These are phyloP conservation scores for Psittacara wagleri DNA, from an alignment of 2,113 vertebrate genomes.

Conservation along the genomic window DNA sequence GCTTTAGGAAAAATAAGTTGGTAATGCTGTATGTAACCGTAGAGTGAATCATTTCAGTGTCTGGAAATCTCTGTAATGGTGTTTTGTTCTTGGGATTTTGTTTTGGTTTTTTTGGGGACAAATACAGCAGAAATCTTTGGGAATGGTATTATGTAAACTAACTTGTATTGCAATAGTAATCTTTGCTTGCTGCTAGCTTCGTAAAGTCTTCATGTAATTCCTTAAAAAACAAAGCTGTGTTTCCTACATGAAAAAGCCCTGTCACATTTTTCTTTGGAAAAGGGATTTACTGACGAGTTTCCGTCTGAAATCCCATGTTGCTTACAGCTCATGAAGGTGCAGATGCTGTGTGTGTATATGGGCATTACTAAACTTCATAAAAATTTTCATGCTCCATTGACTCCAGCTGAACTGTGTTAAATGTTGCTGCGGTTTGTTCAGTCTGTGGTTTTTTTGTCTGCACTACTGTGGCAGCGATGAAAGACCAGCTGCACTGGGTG, in stretches of 20 bases:
- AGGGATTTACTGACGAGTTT: constrained; percentile 40
- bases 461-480: not conserved
- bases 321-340: constrained; percentile 14
- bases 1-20: not conserved
- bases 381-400: constrained; percentile 2
- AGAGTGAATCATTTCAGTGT: not conserved
- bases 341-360: not conserved
- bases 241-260: not conserved
- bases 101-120: fast-evolving
- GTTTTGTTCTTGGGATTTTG: not conserved
- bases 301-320: not conserved
- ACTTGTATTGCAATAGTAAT: not conserved
- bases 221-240: not conserved
- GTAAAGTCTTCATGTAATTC: not conserved
- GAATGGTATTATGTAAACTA: not conserved
- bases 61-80: not conserved
- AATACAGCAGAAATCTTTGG: not conserved
- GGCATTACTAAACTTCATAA: constrained; percentile 23
- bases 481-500: not conserved
- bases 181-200: not conserved
- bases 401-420: constrained; percentile 42
- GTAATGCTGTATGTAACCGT: not conserved
- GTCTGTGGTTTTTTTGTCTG: not conserved
- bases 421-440: not conserved
- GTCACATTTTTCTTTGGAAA: not conserved